phyloP scores from a whole-genome alignment of 2,113 vertebrate species.

The Gulo gulo region DNA sequence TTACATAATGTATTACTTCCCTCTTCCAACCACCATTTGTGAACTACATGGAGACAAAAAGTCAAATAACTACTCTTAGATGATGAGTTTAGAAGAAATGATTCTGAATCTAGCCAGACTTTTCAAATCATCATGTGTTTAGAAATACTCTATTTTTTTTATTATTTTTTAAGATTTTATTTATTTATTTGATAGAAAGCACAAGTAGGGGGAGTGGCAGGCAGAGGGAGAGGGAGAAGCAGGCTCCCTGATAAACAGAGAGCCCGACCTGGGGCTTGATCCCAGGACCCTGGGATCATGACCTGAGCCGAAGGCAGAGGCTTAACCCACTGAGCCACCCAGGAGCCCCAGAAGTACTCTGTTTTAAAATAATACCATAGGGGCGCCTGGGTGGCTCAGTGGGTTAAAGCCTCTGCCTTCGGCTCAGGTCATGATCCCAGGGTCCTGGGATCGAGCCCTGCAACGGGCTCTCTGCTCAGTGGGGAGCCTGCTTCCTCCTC shows the following conservation, averaged over 20 bases:
- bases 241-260: not conserved
- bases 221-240: not conserved
- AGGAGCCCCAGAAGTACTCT: not conserved
- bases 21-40: not conserved
- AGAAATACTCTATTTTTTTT: not conserved
- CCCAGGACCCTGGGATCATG: not conserved
- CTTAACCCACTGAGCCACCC: not conserved
- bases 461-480: too few relatives aligned
- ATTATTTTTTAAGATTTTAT: not conserved
- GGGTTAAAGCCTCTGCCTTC: too few relatives aligned
- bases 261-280: not conserved
- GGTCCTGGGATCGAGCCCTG: too few relatives aligned
- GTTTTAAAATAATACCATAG: not conserved
- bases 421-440: too few relatives aligned
- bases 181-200: not conserved
- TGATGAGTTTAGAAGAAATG: not conserved
- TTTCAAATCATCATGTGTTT: not conserved
- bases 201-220: not conserved
- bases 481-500: too few relatives aligned
- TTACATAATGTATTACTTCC: not conserved
- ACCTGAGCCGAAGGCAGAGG: not conserved
- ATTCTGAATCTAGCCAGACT: not conserved
- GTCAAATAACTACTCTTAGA: not conserved
- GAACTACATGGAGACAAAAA: not conserved
- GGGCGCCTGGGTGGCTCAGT: too few relatives aligned